These are phyloP conservation scores for Turritopsis dohrnii DNA, from an alignment of 30 jellyfish, hydroid and myxozoan genomes.

Conservation along the genomic window DNA sequence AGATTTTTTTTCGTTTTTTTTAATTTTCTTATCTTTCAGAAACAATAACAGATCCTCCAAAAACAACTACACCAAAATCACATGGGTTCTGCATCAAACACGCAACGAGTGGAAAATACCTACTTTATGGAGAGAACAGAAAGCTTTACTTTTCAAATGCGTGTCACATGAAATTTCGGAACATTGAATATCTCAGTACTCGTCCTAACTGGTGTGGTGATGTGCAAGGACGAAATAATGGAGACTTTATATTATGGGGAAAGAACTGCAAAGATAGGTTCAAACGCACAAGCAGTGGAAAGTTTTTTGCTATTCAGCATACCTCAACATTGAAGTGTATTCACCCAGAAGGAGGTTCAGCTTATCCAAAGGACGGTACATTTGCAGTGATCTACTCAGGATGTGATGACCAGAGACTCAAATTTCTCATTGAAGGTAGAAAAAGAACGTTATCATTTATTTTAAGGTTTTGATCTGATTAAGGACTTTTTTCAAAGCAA, in stretches of 20 bases:
- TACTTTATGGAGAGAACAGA: background rate
- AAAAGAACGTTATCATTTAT: too few species aligned
- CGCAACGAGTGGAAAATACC: slow-evolving; percentile 6
- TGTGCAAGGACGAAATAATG: background rate
- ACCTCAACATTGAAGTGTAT: slow-evolving; percentile 33
- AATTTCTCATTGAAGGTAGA: slow-evolving; percentile 14
- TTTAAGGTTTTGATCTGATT: too few species aligned
- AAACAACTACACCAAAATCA: background rate
- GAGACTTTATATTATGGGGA: background rate
- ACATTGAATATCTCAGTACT: background rate
- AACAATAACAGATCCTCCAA: background rate
- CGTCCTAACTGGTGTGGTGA: background rate
- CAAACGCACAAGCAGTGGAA: background rate
- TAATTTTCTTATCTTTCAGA: too few species aligned
- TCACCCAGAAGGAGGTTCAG: slow-evolving; percentile 34
- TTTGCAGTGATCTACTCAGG: slow-evolving; percentile 35
- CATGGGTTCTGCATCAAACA: background rate
- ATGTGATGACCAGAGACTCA: slow-evolving; percentile 34
- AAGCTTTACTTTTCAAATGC: background rate
- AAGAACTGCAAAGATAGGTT: background rate
- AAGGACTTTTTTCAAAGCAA: too few species aligned
- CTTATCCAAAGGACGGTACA: slow-evolving; percentile 43
- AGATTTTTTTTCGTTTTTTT: too few species aligned
- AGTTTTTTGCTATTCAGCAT: slow-evolving; percentile 30
- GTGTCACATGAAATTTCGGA: background rate